A percentile compares a stretch with the other conserved stretches of the same genome.
Evolutionary conservation across 2,113 vertebrate species (phyloP).

Genomic region (Eudorcas thomsonii): DNA sequence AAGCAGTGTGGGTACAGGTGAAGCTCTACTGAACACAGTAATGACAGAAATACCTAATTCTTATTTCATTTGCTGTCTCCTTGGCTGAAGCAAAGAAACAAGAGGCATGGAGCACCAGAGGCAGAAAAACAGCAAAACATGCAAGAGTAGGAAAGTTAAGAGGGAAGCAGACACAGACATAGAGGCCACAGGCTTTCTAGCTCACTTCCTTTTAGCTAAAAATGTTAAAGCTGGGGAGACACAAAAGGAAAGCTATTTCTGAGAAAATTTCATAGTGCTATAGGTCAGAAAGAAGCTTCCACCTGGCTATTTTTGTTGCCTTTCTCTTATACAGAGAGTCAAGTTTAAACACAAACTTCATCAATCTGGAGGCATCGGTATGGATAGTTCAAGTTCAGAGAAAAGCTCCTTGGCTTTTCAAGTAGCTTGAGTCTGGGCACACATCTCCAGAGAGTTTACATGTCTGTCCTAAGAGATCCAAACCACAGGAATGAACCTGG

Average conservation of each 20-base stretch:
- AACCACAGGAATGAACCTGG: conserved; percentile 48
- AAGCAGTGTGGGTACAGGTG: conserved; percentile 47
- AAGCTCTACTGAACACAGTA: conserved; percentile 42
- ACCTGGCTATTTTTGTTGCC: conserved; percentile 38
- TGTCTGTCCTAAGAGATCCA: not conserved
- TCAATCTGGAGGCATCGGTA: not conserved
- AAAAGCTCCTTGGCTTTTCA: not conserved
- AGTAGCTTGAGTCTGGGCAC: conserved; percentile 5
- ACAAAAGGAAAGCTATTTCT: conserved; percentile 43
- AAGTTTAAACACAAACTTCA: conserved; percentile 24
- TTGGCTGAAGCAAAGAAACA: not conserved
- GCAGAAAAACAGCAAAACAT: conserved; percentile 39
- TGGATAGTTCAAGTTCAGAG: not conserved
- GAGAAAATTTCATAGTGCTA: conserved; percentile 5
- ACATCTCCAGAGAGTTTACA: not conserved
- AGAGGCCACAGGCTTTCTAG: conserved; percentile 10
- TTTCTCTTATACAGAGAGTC: not conserved
- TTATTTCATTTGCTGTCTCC: conserved; percentile 53
- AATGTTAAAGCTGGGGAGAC: conserved; percentile 13
- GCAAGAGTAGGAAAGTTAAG: conserved; percentile 13
- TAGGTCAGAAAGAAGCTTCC: conserved; percentile 20
- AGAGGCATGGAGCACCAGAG: not conserved
- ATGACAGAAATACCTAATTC: conserved; percentile 52
- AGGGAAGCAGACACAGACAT: not conserved
- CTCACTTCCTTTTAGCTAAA: conserved; percentile 52